Evolutionary conservation across 1,140 invertebrate genomes (phyloP), one percentile per base, ranked within the genome.

Genomic region (Pemphigus obesinymphae): DNA sequence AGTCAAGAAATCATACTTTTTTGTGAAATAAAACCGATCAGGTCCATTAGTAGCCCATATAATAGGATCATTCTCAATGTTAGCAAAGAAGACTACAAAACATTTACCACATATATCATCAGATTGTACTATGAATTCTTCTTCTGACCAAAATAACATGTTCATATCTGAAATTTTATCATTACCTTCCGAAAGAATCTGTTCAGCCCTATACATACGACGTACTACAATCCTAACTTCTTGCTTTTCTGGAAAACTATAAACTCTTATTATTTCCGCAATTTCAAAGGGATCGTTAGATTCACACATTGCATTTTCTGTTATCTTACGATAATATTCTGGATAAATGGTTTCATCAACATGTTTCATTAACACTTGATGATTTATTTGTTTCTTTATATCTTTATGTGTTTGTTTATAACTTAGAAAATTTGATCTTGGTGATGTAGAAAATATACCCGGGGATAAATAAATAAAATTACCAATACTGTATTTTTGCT

Each of bases 261-360:
- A 89, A 55, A 94, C 92, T 1, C 88, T 87, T 11, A 87, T 87
- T 50, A 95, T 92, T 48, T 90, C 89, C 11, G 89, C 93, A 58
- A 95, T 90, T 83, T 91, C 90, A 86, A 94, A 95, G 4, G 94
- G 93, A 83, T 93, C 85, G 86, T 95, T 94, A 0, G 92, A 93
- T 1, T 93, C 93, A 43, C 75, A 53, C 50, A 78, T 40, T 58
- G 13, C 20, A 29, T 61, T 43, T 63, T 80, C 53, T 40, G 20
- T 1, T 61, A 86, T 89, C 87, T 93, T 94, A 68, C 94, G 89
- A 86, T 82, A 73, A 58, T 55, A 82, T 26, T 82, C 82, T 20
- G 82, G 23, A 58, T 82, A 73, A 0, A 8, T 0, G 3, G 48
- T 68, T 61, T 82, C 68, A 31, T 82, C 68, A 26, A 73, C 37